Conservation (phyloP, 2,113 vertebrate species). For the Percina caprodes region DNA sequence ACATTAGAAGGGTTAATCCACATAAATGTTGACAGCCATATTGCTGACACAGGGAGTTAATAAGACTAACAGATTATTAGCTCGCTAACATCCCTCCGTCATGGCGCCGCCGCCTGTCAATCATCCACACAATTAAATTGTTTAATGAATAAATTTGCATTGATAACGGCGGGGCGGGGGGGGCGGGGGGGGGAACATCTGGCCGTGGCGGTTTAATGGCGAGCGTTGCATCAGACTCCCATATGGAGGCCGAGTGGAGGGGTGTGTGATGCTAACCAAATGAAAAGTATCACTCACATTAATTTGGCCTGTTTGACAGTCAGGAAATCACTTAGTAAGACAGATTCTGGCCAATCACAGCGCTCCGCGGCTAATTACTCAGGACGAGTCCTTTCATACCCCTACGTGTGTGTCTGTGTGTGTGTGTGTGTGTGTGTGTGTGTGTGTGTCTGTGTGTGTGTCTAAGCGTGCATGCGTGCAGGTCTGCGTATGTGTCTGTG, state of each 20-base stretch:
- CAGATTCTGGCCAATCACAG: slow-evolving; percentile 79
- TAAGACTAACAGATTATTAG: slow-evolving; percentile 86
- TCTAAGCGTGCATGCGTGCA: too few relatives aligned
- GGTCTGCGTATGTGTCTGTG: too few relatives aligned
- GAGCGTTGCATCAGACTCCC: slow-evolving; percentile 78
- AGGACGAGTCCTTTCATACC: slow-evolving; percentile 64
- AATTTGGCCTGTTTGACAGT: slow-evolving; percentile 83
- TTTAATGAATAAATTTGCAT: slow-evolving; percentile 90
- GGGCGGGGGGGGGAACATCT: slow-evolving; percentile 88
- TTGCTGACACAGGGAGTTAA: slow-evolving; percentile 81
- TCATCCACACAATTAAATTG: slow-evolving; percentile 86
- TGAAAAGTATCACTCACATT: slow-evolving; percentile 86
- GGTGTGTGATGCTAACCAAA: slow-evolving; percentile 83
- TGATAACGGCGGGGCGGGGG: slow-evolving; percentile 75
- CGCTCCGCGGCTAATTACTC: slow-evolving; percentile 76
- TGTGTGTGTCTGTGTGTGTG: too few relatives aligned
- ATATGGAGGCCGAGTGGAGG: slow-evolving; percentile 84
- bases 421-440: too few relatives aligned
- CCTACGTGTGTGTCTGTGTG: too few relatives aligned
- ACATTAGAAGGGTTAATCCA: slow-evolving; percentile 83
- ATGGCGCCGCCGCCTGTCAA: slow-evolving; percentile 81
- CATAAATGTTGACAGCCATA: slow-evolving; percentile 80
- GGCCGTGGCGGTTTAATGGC: slow-evolving; percentile 78
- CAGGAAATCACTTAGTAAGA: slow-evolving; percentile 84
- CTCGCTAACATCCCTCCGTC: slow-evolving; percentile 80